Evolutionary conservation across 2,888 invertebrate genomes (phyloP), one percentile per base, ranked within the genome.

Genomic region (Dasypogon diadema): DNA sequence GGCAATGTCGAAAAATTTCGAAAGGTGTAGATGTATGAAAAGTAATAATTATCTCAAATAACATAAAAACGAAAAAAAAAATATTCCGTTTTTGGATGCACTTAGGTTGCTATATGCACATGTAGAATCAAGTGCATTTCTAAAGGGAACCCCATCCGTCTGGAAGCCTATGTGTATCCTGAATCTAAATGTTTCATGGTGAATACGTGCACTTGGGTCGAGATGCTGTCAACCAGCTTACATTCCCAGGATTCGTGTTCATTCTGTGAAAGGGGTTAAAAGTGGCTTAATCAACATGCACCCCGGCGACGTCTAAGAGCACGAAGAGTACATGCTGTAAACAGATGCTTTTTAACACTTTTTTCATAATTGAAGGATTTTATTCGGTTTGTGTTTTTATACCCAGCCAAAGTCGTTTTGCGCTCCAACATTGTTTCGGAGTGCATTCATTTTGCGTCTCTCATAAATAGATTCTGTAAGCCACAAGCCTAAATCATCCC

Each of bases 221-320:
- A 70, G 70, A 70, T 70, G 70, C 54, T 70, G 70, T 70, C 70
- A 60, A 60, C 54, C 60, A 70, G 60, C 74, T 58, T 70, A 63
- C 68, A 56, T 46, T 60, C 48, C 74, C 56, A 73, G 55, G 72
- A 75, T 68, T 77, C 75, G 77, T 77, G 75, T 65, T 63, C 56
- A 68, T 58, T 65, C 75, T 46, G 63, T 68, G 63, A 68, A 73
- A 72, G 75, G 63, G 72, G 73, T 55, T 75, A 63, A 34, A 73
- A 77, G 77, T 77, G 77, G 77, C 77, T 77, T 77, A 77, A 77
- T 77, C 74, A 77, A 76, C 75, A 68, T 76, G 72, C 74, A 75
- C 37, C 77, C 74, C 76, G 76, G 68, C 77, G 55, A 76, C 65
- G 77, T 76, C 75, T 76, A 76, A 75, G 77, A 77, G 76, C 58